Conservation (phyloP, 1,140 invertebrate species). For the Drosophila santomea region DNA sequence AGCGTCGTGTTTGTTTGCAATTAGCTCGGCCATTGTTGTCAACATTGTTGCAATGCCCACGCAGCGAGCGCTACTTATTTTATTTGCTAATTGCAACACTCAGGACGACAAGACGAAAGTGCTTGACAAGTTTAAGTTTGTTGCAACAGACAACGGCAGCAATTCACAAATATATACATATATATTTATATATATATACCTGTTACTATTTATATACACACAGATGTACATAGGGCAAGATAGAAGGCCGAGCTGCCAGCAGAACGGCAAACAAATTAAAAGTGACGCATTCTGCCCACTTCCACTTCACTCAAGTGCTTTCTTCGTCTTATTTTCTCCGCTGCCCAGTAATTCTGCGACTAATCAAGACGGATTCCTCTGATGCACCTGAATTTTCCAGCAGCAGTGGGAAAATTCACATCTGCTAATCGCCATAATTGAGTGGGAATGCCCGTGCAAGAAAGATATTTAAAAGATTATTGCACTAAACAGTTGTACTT, state of each 20-base stretch:
- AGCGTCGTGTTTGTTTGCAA: slow-evolving; percentile 72
- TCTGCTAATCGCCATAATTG: slow-evolving; percentile 1
- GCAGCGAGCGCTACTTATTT: slow-evolving; percentile 72
- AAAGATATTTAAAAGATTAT: no score
- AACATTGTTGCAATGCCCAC: slow-evolving; percentile 43
- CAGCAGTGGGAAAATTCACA: background rate
- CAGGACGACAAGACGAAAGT: slow-evolving; percentile 64
- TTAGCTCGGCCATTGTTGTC: slow-evolving; percentile 80
- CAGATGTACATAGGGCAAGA: background rate
- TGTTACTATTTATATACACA: slow-evolving; percentile 6
- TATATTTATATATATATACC: background rate
- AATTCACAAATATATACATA: slow-evolving; percentile 16
- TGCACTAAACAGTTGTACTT: no score
- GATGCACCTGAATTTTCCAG: slow-evolving; percentile 5
- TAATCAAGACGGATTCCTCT: slow-evolving; percentile 11
- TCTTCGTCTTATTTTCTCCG: slow-evolving; percentile 2
- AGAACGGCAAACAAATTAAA: slow-evolving; percentile 75
- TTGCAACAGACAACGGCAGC: slow-evolving; percentile 38
- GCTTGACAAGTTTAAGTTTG: slow-evolving; percentile 62
- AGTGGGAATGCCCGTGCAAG: background rate
- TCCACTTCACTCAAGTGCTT: slow-evolving; percentile 3
- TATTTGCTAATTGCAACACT: slow-evolving; percentile 83
- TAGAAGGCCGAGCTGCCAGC: slow-evolving; percentile 25
- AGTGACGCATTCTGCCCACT: slow-evolving; percentile 65
- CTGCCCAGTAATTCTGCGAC: background rate